Conservation (phyloP, 1,140 invertebrate species). For the Heliothis subflexa region DNA sequence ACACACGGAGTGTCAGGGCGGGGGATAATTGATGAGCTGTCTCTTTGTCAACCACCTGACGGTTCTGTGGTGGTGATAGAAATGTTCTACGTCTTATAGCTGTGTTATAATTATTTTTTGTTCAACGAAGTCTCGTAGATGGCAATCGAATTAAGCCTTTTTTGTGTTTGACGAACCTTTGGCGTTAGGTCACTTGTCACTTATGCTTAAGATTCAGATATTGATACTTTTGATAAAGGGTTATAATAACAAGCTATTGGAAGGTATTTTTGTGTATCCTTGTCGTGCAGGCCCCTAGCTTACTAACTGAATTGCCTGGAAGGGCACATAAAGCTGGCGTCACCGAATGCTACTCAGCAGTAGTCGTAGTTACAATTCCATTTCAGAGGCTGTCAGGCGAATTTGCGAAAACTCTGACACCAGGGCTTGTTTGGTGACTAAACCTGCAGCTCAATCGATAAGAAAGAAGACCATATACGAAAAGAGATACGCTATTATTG, state of each 20-base stretch:
- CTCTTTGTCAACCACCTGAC: conserved; percentile 44
- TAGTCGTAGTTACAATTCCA: too few species aligned
- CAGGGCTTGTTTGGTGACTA: too few species aligned
- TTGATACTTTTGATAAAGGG: neutral
- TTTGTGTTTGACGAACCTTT: neutral
- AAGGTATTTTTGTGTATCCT: too few species aligned
- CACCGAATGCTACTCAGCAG: too few species aligned
- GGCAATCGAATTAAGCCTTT: neutral
- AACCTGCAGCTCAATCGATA: too few species aligned
- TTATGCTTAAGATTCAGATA: neutral
- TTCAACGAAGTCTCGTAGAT: conserved; percentile 24
- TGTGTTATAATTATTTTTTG: conserved; percentile 12
- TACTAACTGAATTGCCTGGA: too few species aligned
- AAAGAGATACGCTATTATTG: too few species aligned
- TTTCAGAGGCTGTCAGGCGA: too few species aligned
- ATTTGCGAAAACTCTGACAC: too few species aligned
- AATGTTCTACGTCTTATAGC: conserved; percentile 30
- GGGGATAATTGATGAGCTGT: conserved; percentile 70
- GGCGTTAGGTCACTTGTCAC: neutral
- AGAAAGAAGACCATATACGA: too few species aligned
- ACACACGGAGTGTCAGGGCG: conserved; percentile 57
- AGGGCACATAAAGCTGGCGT: too few species aligned
- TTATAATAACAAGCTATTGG: neutral
- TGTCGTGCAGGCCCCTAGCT: too few species aligned
- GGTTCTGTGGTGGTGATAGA: conserved; percentile 40